Evolutionary conservation across 2,797 vertebrate genomes (phyloP).

Genomic region (Cryptoblepharus egeriae): DNA sequence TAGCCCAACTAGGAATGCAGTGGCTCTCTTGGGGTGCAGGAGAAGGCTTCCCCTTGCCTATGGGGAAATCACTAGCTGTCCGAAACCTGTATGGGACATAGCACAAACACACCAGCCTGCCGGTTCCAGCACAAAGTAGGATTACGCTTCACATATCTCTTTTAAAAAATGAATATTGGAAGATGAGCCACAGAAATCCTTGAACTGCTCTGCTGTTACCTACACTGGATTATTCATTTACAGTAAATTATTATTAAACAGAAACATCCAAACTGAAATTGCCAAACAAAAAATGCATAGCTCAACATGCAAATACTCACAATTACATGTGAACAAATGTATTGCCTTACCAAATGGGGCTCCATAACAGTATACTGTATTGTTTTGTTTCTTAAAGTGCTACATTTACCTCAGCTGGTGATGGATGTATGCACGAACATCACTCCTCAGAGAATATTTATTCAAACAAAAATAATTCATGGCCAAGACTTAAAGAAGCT

Average conservation of each 20-base stretch:
- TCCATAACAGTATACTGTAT: neutral
- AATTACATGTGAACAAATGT: neutral
- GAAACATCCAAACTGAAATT: neutral
- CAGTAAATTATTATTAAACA: slow-evolving; percentile 19
- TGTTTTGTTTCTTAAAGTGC: neutral
- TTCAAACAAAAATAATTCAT: slow-evolving; percentile 14
- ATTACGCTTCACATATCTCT: neutral
- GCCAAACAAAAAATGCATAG: neutral
- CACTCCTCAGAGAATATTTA: neutral
- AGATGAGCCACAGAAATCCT: neutral
- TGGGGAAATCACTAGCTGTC: too few species aligned
- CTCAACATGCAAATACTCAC: neutral
- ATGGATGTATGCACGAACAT: neutral
- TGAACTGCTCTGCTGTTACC: neutral
- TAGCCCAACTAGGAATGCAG: too few species aligned
- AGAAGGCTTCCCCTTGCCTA: too few species aligned
- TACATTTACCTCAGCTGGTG: neutral
- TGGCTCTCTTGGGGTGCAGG: too few species aligned
- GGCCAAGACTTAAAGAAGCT: neutral
- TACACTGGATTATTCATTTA: neutral
- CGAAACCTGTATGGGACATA: too few species aligned
- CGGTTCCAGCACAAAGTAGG: too few species aligned
- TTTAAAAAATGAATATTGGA: neutral
- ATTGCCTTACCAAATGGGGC: neutral
- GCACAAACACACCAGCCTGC: too few species aligned